phyloP scores from a whole-genome alignment of 1,140 invertebrate species.

The Micrasema longulum region DNA sequence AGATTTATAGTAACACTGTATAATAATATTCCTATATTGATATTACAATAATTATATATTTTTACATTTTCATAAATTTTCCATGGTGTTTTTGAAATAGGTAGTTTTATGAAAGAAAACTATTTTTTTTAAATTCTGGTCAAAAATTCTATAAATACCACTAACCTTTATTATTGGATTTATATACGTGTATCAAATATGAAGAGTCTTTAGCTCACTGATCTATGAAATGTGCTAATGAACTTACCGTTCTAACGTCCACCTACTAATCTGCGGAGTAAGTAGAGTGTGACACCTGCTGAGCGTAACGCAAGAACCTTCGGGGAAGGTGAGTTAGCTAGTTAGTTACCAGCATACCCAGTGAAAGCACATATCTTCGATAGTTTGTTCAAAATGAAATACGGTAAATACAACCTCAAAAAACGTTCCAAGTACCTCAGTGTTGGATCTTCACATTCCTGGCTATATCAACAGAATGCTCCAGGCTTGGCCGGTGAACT shows the following conservation, averaged over 20 bases:
- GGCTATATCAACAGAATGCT: conserved; percentile 64
- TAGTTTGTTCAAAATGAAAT: conserved; percentile 63
- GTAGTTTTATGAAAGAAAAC: no score
- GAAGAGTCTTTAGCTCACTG: no score
- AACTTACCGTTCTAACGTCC: conserved; percentile 32
- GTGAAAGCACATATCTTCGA: conserved; percentile 41
- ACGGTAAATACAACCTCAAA: conserved; percentile 71
- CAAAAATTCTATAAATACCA: no score
- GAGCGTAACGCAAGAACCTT: conserved; percentile 37
- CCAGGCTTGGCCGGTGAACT: not conserved
- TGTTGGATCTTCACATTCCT: conserved; percentile 65
- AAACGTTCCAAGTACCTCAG: conserved; percentile 67
- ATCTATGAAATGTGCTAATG: no score
- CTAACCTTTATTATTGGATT: no score
- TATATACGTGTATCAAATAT: no score
- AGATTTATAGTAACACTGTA: no score
- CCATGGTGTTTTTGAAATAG: no score
- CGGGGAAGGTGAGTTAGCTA: conserved; percentile 42
- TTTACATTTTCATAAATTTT: no score
- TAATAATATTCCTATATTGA: no score
- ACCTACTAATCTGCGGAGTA: conserved; percentile 29
- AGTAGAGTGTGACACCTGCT: conserved; percentile 44
- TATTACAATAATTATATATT: no score
- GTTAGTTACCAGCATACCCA: conserved; percentile 50
- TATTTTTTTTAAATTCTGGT: no score